These are phyloP conservation scores for Chymomyza amoena DNA, from an alignment of 2,888 invertebrate genomes.

Conservation along the genomic window DNA sequence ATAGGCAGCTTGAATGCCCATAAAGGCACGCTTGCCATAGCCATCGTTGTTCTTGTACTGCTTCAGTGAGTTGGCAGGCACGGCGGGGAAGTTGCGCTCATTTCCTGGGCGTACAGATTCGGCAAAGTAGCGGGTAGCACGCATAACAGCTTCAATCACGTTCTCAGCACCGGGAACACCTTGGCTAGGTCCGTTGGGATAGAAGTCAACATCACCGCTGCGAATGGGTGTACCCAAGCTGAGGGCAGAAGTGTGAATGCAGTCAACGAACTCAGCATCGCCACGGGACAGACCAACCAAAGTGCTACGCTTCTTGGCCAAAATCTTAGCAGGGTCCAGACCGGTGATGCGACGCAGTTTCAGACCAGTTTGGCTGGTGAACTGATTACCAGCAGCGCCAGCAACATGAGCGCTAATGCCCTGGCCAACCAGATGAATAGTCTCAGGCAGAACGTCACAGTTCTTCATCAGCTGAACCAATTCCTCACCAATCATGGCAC, in stretches of 20 bases:
- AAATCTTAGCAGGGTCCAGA: slow-evolving; percentile 72
- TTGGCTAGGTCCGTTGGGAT: slow-evolving; percentile 72
- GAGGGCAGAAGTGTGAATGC: slow-evolving; percentile 74
- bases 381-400: slow-evolving; percentile 74
- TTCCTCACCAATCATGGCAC: slow-evolving; percentile 60
- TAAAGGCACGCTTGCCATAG: slow-evolving; percentile 68
- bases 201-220: slow-evolving; percentile 76
- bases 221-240: slow-evolving; percentile 63
- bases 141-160: slow-evolving; percentile 71
- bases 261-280: slow-evolving; percentile 76
- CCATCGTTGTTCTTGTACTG: slow-evolving; percentile 72
- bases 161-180: slow-evolving; percentile 70
- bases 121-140: slow-evolving; percentile 75
- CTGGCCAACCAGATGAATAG: slow-evolving; percentile 74
- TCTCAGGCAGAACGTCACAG: slow-evolving; percentile 59
- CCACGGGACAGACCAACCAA: slow-evolving; percentile 73
- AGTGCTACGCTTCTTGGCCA: slow-evolving; percentile 51
- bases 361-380: slow-evolving; percentile 65
- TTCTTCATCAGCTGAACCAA: slow-evolving; percentile 61
- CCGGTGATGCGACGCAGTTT: slow-evolving; percentile 76
- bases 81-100: slow-evolving; percentile 76
- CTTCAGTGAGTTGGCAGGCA: slow-evolving; percentile 70
- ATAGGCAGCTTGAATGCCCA: slow-evolving; percentile 70
- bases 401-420: slow-evolving; percentile 75
- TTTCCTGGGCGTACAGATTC: slow-evolving; percentile 76